Conservation (phyloP, 2,797 vertebrate genomes). For the Argya squamiceps region DNA sequence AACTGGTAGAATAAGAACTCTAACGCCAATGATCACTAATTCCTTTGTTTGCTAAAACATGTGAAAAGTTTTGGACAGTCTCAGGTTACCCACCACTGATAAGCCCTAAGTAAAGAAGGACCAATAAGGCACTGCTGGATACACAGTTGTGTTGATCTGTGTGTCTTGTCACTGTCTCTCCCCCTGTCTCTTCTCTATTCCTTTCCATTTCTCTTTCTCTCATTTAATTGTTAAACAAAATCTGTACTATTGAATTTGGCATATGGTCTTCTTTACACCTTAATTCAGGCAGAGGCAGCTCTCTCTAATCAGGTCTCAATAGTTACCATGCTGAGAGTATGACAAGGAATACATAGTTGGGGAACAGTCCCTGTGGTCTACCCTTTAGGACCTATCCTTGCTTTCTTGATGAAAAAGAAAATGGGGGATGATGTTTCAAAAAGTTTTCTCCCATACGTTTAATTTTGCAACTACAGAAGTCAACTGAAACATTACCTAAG, state of each 20-base stretch:
- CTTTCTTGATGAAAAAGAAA: neutral
- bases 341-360: neutral
- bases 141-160: accelerated
- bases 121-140: too few relatives aligned
- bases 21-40: neutral
- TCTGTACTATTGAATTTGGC: neutral
- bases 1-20: neutral
- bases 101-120: neutral
- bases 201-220: neutral
- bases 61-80: neutral
- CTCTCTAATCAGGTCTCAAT: neutral
- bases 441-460: neutral
- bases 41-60: neutral
- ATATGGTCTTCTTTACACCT: neutral
- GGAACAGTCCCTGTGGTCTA: neutral
- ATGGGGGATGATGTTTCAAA: neutral
- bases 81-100: neutral
- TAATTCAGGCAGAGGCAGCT: neutral
- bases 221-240: neutral
- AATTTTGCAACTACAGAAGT: neutral
- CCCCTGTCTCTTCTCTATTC: accelerated
- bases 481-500: neutral
- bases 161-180: neutral
- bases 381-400: neutral
- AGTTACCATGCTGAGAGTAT: neutral